A percentile compares a stretch with the other conserved stretches of the same genome.
phyloP scores from a whole-genome alignment of 2,797 vertebrate species.

The Siniperca obscura region DNA sequence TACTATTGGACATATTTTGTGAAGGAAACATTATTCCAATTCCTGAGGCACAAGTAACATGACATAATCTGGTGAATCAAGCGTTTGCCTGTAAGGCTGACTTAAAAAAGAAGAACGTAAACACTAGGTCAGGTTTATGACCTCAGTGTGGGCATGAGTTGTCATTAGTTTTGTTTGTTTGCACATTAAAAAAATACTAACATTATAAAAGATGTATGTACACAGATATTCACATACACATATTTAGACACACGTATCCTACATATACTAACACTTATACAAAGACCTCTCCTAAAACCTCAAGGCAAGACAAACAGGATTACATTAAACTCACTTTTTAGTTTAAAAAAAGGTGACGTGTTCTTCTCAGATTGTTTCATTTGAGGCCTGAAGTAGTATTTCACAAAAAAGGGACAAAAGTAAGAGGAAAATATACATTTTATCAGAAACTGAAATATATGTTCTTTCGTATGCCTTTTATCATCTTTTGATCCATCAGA shows the following conservation, averaged over 20 bases:
- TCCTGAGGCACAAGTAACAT: neutral
- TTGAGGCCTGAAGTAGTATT: neutral
- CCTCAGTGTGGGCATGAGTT: neutral
- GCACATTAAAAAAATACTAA: neutral
- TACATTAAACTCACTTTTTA: neutral
- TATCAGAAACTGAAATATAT: neutral
- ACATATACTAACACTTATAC: neutral
- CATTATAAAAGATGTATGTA: neutral
- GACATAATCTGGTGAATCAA: neutral
- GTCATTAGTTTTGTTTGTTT: neutral
- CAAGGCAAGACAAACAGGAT: neutral
- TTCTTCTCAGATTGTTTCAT: neutral
- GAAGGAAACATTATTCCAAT: conserved; percentile 6
- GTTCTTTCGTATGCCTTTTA: no score
- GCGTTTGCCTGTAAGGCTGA: conserved; percentile 1
- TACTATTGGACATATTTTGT: neutral
- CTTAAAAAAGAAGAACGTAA: neutral
- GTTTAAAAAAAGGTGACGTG: neutral
- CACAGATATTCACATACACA: conserved; percentile 3
- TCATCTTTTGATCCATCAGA: neutral
- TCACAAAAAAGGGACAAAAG: neutral
- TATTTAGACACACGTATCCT: neutral
- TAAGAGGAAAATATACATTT: neutral
- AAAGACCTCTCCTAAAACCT: neutral
- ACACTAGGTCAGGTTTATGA: neutral